Conservation (phyloP, 2,888 invertebrate genomes). For the Heterodera filipjevi region DNA sequence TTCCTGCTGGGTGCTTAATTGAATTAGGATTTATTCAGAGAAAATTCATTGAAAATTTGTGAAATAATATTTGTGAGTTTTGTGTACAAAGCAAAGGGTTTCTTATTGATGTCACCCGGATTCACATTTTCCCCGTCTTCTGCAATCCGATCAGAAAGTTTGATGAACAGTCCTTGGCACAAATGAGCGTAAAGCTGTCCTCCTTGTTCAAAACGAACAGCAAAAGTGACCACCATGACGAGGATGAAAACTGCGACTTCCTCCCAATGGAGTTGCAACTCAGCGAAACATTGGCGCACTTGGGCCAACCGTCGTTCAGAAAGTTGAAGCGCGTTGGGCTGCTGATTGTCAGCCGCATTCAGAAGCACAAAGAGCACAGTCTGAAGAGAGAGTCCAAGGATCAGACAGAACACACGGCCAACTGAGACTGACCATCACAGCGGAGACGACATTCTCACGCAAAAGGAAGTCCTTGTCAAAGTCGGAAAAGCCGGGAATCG, state of each 20-base stretch:
- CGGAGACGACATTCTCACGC: neutral
- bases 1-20: too few relatives aligned
- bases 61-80: neutral
- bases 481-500: neutral
- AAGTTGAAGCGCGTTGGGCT: neutral
- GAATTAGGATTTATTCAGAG: neutral
- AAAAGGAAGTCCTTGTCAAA: neutral
- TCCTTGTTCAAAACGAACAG: neutral
- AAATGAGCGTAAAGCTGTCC: neutral
- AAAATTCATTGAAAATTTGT: neutral
- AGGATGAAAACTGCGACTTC: constrained; percentile 2
- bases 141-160: neutral
- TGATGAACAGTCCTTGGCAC: neutral
- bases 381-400: neutral
- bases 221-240: neutral
- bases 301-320: neutral
- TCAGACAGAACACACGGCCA: neutral
- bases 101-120: neutral
- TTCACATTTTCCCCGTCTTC: neutral
- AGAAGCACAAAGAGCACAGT: neutral
- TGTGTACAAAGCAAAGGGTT: neutral
- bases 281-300: neutral
- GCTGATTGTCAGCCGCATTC: neutral
- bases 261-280: neutral
- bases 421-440: neutral